A percentile compares a stretch with the other conserved stretches of the same genome.
These are phyloP conservation scores for Thunnus thynnus DNA, from an alignment of 2,113 vertebrate genomes.

Conservation along the genomic window DNA sequence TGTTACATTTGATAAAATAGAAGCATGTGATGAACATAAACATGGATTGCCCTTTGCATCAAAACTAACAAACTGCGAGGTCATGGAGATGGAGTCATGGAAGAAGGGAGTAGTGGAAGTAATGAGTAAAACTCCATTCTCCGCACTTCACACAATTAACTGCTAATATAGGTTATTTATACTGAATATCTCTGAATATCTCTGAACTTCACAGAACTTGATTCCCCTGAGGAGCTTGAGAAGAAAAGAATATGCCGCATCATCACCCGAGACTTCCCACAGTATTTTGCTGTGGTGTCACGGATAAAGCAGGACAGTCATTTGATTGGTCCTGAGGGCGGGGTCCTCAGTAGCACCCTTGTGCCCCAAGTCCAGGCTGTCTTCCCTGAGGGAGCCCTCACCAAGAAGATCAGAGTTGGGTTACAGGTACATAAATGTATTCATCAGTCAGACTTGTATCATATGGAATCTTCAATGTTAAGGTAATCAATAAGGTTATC, in stretches of 20 bases:
- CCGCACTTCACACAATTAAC: neutral
- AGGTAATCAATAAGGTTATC: neutral
- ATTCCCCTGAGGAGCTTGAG: conserved; percentile 95
- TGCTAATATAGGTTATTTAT: neutral
- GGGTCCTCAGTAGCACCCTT: conserved; percentile 95
- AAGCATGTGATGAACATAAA: too few relatives aligned
- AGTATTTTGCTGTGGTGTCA: conserved; percentile 98
- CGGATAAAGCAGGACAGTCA: conserved; percentile 98
- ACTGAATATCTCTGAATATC: neutral
- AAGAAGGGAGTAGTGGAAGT: neutral
- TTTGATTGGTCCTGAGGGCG: conserved; percentile 96
- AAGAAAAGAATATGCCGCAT: conserved; percentile 98
- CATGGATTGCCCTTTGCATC: too few relatives aligned
- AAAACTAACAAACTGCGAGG: neutral
- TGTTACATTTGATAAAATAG: too few relatives aligned
- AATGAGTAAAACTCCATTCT: neutral
- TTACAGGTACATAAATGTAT: conserved; percentile 88
- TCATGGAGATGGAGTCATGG: neutral
- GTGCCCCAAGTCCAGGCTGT: conserved; percentile 96
- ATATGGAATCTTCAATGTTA: neutral
- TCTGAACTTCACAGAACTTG: conserved; percentile 87
- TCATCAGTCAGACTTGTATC: neutral
- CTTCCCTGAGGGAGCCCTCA: conserved; percentile 96
- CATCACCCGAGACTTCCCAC: conserved; percentile 97
- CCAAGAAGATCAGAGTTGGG: conserved; percentile 96